Conservation (phyloP, 2,888 invertebrate species). For the Asteroscopus sphinx region DNA sequence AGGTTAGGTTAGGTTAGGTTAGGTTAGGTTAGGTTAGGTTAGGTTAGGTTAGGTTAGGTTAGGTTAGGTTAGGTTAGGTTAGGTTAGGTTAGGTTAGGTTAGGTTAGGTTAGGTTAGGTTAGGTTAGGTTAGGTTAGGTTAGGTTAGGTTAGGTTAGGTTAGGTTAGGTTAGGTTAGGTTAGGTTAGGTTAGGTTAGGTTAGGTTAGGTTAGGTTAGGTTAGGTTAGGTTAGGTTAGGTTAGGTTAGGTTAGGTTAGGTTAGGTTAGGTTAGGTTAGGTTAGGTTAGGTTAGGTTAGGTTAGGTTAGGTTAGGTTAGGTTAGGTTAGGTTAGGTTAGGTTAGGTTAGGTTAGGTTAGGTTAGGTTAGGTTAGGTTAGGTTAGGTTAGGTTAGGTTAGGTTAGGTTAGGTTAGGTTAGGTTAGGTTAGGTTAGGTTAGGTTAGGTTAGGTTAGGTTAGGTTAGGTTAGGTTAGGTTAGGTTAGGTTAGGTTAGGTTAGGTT, state of each 20-base stretch:
- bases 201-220: constrained; percentile 1
- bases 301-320: constrained; percentile 1
- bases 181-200: constrained; percentile 1
- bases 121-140: constrained; percentile 1
- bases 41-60: no score
- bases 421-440: constrained; percentile 1
- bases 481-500: constrained; percentile 1
- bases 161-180: constrained; percentile 1
- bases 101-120: constrained; percentile 1
- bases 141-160: constrained; percentile 1
- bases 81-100: constrained; percentile 1
- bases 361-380: constrained; percentile 1
- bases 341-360: constrained; percentile 1
- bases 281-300: constrained; percentile 1
- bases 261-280: constrained; percentile 1
- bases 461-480: constrained; percentile 1
- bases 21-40: constrained; percentile 3
- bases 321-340: constrained; percentile 1
- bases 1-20: constrained; percentile 3
- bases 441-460: constrained; percentile 1
- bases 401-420: constrained; percentile 1
- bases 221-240: constrained; percentile 1
- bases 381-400: constrained; percentile 1
- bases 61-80: constrained; percentile 1
- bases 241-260: constrained; percentile 1